A percentile compares a stretch with the other conserved stretches of the same genome.
Conservation (phyloP, 2,113 vertebrate genomes). For the Aplodontia rufa region DNA sequence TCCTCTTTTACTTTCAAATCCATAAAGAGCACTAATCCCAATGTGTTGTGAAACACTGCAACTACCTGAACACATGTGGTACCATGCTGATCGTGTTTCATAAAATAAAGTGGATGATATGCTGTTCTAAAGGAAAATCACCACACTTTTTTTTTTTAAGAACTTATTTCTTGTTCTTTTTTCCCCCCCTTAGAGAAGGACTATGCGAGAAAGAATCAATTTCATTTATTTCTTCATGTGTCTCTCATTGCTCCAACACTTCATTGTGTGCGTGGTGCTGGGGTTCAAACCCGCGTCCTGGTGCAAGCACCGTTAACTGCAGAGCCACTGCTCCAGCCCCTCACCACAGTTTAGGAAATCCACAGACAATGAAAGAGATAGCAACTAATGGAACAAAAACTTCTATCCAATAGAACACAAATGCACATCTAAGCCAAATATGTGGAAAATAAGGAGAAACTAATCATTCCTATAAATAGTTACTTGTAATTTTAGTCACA, state of each 20-base stretch:
- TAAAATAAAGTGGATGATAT: background rate
- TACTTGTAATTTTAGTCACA: background rate
- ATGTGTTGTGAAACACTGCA: background rate
- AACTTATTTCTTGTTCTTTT: too few species aligned
- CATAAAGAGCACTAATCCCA: background rate
- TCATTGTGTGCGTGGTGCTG: too few species aligned
- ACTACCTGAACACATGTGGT: background rate
- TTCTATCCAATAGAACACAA: background rate
- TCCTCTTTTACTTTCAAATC: background rate
- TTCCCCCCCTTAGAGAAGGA: too few species aligned
- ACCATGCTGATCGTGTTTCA: background rate
- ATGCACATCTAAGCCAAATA: background rate
- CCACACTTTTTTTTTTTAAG: too few species aligned
- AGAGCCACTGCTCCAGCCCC: too few species aligned
- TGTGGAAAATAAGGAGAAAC: background rate
- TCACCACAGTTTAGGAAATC: slow-evolving; percentile 12
- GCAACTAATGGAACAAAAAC: background rate
- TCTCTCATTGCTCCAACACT: too few species aligned
- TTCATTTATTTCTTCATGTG: too few species aligned
- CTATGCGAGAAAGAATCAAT: too few species aligned
- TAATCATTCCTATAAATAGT: background rate
- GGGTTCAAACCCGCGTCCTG: too few species aligned
- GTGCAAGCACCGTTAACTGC: too few species aligned
- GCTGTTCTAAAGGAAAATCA: background rate
- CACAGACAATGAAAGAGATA: background rate